phyloP scores from a whole-genome alignment of 2,888 invertebrate genomes.

The Acanthococcus lagerstroemiae region DNA sequence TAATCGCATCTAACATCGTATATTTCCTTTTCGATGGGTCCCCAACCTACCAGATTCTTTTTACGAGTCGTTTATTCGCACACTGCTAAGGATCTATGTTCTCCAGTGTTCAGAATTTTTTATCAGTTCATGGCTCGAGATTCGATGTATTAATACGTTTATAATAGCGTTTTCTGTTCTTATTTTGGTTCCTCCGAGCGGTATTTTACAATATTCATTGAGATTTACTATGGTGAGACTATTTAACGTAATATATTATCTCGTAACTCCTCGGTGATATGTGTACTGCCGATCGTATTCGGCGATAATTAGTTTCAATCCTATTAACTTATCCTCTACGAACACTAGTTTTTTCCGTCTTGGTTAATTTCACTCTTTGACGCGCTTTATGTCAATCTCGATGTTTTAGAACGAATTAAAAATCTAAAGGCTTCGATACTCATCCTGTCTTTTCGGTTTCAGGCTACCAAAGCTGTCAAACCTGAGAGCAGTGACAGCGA shows the following conservation, averaged over 20 bases:
- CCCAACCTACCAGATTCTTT: background rate
- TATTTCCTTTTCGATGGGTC: background rate
- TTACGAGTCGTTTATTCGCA: background rate
- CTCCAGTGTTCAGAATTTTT: conserved; percentile 26
- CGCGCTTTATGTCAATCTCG: too few relatives aligned
- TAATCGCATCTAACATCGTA: background rate
- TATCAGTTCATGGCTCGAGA: conserved; percentile 8
- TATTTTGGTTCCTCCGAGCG: too few relatives aligned
- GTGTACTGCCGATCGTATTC: too few relatives aligned
- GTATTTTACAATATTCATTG: background rate
- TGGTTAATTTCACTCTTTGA: too few relatives aligned
- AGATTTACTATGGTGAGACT: background rate
- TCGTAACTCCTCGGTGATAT: too few relatives aligned
- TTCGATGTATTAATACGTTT: conserved; percentile 17
- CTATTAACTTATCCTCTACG: too few relatives aligned
- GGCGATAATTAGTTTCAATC: too few relatives aligned
- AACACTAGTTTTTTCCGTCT: too few relatives aligned
- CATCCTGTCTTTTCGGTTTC: background rate
- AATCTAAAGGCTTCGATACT: background rate
- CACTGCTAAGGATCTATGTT: conserved; percentile 21
- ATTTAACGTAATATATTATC: background rate
- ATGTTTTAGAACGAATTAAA: background rate
- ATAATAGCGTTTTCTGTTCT: background rate
- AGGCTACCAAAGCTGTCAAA: conserved; percentile 30
- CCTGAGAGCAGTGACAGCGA: conserved; percentile 36